Percentiles rank a stretch among this genome's conserved stretches.
Evolutionary conservation across 2,797 vertebrate species (phyloP).

Genomic region (Poecilia wingei): DNA sequence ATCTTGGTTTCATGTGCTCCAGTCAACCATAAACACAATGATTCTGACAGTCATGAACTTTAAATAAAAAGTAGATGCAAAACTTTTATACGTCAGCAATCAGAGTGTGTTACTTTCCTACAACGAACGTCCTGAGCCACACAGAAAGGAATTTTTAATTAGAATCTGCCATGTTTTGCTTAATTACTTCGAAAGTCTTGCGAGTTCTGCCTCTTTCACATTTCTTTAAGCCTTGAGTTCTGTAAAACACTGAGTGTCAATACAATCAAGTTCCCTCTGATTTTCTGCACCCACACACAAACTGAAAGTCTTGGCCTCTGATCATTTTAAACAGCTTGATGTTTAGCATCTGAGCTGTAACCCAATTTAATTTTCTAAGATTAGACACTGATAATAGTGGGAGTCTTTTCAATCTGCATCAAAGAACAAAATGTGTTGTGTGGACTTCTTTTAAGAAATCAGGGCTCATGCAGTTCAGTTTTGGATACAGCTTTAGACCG

Average conservation of each 20-base stretch:
- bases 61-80: neutral
- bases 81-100: neutral
- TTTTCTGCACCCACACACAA: slow-evolving; percentile 43
- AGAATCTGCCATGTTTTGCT: slow-evolving; percentile 1
- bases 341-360: slow-evolving; percentile 39
- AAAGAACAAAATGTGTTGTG: slow-evolving; percentile 5
- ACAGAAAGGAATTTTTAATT: neutral
- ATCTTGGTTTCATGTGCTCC: neutral
- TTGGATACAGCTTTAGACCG: slow-evolving; percentile 6
- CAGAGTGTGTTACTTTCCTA: neutral
- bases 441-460: slow-evolving; percentile 34
- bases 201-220: slow-evolving; percentile 4
- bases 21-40: neutral
- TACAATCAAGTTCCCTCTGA: slow-evolving; percentile 34
- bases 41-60: neutral
- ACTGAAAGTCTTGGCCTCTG: slow-evolving; percentile 22
- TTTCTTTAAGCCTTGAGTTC: slow-evolving; percentile 14
- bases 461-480: slow-evolving; percentile 5
- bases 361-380: slow-evolving; percentile 45
- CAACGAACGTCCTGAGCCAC: neutral
- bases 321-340: slow-evolving; percentile 34
- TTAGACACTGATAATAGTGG: slow-evolving; percentile 31
- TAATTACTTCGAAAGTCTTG: slow-evolving; percentile 12
- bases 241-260: slow-evolving; percentile 11
- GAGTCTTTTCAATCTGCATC: slow-evolving; percentile 18